Evolutionary conservation across 2,113 vertebrate species (phyloP).

Genomic region (Cranoglanis bouderius): DNA sequence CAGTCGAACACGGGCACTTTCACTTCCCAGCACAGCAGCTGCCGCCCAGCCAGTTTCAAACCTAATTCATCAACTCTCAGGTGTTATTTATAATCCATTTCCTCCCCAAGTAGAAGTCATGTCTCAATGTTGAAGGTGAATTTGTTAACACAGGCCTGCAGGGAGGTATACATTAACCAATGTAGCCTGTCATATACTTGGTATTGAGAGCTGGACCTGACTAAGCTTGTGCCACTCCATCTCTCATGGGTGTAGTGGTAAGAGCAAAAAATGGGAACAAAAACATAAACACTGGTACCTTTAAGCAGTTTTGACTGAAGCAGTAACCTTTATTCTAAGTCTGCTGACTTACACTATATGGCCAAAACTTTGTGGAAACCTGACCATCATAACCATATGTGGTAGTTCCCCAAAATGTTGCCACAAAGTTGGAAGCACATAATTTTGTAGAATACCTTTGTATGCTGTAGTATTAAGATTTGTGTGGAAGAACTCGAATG

Average conservation of each 20-base stretch:
- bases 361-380: neutral
- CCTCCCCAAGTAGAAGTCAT: constrained; percentile 57
- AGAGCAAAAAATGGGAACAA: neutral
- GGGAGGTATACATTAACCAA: constrained; percentile 45
- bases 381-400: neutral
- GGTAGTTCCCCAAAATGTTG: too few species aligned
- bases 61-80: constrained; percentile 58
- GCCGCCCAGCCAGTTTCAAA: constrained; percentile 55
- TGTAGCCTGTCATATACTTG: constrained; percentile 20
- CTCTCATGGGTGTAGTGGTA: constrained; percentile 40
- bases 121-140: constrained; percentile 56
- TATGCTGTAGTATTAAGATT: neutral
- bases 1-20: constrained; percentile 40
- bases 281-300: neutral
- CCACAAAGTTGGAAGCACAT: too few species aligned
- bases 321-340: neutral
- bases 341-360: neutral
- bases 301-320: neutral
- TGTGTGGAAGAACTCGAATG: neutral
- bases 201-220: constrained; percentile 52
- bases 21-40: constrained; percentile 56
- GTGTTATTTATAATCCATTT: constrained; percentile 71
- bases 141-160: constrained; percentile 55
- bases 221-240: constrained; percentile 49
- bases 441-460: neutral